Base-by-base conservation (phyloP, 2,113 vertebrate species). In the Furnarius figulus region DNA sequence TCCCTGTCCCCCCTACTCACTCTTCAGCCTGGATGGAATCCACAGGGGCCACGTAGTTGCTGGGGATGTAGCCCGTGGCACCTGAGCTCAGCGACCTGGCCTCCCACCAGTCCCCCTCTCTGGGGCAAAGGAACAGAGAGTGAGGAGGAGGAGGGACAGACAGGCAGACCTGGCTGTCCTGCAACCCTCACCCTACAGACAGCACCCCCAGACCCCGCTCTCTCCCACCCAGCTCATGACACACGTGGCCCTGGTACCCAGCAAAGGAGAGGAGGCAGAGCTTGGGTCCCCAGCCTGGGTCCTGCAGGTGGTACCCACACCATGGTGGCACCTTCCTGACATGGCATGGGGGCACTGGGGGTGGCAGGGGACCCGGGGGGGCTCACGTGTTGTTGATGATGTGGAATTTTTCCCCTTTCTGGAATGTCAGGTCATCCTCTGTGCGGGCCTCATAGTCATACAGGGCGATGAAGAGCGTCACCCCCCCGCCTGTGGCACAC, bases 91-190 rank as follows among this genome's bases (percentile, higher is more conserved):
- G 96, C 7, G 99, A 99, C 33, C 99, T 98, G 39, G 99, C 99
- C 82, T 99, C 99, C 99, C 99, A 99, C 99, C 99, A 99, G 97
- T 99, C 99, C 14, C 99, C 99, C 96, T 99, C 99, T 27, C 99
- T 99, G 97, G 46, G 78, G 63, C 75, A 85, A 65, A 42, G 23
- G 31, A 49, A 27, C 7, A 27, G 31, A 39, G n/a, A 49, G 40
- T 46, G 61, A 82, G 40, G 11, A 65, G 44, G 27, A 70, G 46
- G 23, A 44, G 62, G 83, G 59, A 39, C n/a, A 62, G 49, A 49
- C 1, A 9, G 78, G 52, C 14, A 14, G 87, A 39, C 4, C 11
- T 8, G 31, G 23, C 10, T 46, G 9, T n/a, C 40, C 28, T 21
- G 52, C 10, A 5, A 14, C 42, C 22, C 19, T 27, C 17, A 30